A percentile compares a stretch with the other conserved stretches of the same genome.
These are phyloP conservation scores for Pristiophorus japonicus DNA, from an alignment of 2,113 vertebrate genomes.

Conservation along the genomic window DNA sequence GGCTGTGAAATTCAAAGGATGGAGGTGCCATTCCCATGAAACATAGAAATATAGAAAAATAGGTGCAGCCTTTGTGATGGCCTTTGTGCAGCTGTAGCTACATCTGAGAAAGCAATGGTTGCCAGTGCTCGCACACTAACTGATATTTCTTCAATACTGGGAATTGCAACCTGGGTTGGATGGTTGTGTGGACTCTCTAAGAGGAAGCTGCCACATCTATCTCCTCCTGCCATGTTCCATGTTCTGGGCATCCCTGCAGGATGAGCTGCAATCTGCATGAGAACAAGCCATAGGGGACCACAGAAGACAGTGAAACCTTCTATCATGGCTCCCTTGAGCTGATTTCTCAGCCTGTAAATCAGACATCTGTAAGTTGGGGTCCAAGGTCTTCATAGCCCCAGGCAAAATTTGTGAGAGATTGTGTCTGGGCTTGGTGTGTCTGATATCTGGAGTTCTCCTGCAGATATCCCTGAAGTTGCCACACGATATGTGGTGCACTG, in stretches of 20 bases:
- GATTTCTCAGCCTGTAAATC: not conserved
- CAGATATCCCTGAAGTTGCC: not conserved
- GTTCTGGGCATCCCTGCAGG: not conserved
- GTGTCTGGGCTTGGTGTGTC: not conserved
- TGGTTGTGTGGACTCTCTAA: not conserved
- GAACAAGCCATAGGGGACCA: no score
- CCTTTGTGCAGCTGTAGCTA: not conserved
- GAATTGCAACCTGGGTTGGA: not conserved
- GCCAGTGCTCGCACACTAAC: not conserved
- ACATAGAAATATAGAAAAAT: no score
- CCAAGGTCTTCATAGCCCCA: not conserved
- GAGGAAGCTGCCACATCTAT: not conserved
- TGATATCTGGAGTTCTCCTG: not conserved
- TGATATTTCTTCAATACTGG: not conserved
- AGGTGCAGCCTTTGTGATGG: no score
- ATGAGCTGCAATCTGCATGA: not conserved
- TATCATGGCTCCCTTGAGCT: not conserved
- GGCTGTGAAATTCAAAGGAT: not conserved
- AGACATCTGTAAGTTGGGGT: not conserved
- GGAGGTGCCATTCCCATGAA: not conserved
- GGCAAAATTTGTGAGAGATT: not conserved
- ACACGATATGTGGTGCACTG: not conserved
- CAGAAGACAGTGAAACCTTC: no score
- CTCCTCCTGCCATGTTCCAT: not conserved
- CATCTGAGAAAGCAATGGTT: not conserved